phyloP scores from a whole-genome alignment of 37 sponge, comb jelly and placozoan genomes.

The Trichoplax adhaerens region DNA sequence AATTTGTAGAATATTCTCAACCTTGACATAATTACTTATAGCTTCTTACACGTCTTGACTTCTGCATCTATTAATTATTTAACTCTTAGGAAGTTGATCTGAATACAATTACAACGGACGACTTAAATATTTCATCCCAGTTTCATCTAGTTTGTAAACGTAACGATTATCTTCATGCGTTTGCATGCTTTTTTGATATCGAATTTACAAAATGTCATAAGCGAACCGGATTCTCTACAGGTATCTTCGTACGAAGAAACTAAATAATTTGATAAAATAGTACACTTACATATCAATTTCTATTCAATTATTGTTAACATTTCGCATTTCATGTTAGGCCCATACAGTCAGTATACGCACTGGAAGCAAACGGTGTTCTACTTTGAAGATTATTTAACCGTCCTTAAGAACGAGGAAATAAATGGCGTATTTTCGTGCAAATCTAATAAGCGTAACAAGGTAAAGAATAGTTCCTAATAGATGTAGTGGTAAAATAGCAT shows the following conservation, averaged over 20 bases:
- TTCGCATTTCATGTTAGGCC: conserved; percentile 23
- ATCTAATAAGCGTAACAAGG: conserved; percentile 69
- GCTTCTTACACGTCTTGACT: conserved; percentile 2
- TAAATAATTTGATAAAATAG: not conserved
- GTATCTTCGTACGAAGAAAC: conserved; percentile 10
- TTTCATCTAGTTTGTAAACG: conserved; percentile 45
- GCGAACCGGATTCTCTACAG: conserved; percentile 59
- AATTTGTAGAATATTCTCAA: not conserved
- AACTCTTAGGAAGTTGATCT: conserved; percentile 68
- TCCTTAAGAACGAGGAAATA: conserved; percentile 73
- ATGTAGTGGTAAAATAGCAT: no score
- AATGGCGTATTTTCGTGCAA: conserved; percentile 42
- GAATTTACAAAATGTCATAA: conserved; percentile 94
- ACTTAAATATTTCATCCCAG: conserved; percentile 58
- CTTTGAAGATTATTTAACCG: conserved; percentile 74
- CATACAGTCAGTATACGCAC: conserved; percentile 81
- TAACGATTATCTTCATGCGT: conserved; percentile 90
- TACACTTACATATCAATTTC: not conserved
- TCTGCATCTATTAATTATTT: conserved; percentile 9
- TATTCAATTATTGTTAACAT: not conserved
- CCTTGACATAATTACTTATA: not conserved
- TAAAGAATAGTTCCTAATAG: not conserved
- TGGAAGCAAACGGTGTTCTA: conserved; percentile 99
- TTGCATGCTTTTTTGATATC: conserved; percentile 83
- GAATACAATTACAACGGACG: conserved; percentile 64